Base-by-base conservation (phyloP, 1,140 invertebrate species). In the Thaumetopoea pityocampa region DNA sequence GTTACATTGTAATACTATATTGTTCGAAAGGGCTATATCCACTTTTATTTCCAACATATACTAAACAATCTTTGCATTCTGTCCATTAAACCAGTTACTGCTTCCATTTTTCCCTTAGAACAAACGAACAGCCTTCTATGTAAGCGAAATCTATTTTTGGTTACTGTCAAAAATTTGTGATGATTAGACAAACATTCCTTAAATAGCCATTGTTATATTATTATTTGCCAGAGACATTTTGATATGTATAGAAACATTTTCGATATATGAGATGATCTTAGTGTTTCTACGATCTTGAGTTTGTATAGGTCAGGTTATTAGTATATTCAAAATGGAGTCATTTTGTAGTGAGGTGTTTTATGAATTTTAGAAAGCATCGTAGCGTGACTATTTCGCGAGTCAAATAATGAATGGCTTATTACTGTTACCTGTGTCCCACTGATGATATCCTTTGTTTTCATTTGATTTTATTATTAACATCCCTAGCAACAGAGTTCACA, bases 351-450 rank as follows among this genome's bases (percentile, higher is more conserved):
- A 29, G 27, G 36, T 22, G 26, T 42, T 67, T 52, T 60, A 47
- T 61, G 50, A 66, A 73, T 72, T 63, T 57, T 20, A 61, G 61
- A 70, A 72, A 68, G 69, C 63, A 70, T 49, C 40, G 55, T 74
- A 53, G 67, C 73, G 72, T 81, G 74, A 68, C 66, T 33, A 51
- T 64, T 57, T 78, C 59, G 72, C 73, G 70, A 79, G 72, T 66
- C 70, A 56, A 66, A 45, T 38, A 48, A 32, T 51, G 41, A 45
- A 61, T 49, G 42, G 51, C 53, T 34, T 29, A 55, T 41, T 50
- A 49, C n/a, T 44, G 43, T 58, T 61, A 57, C 54, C 35, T 42
- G 45, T 67, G 61, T 64, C 46, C 62, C 56, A 70, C 51, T 64
- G 58, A 57, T 62, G 55, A n/a, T n/a, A n/a, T 57, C 59, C 67